Base-by-base conservation (phyloP, 92 coral and sea anemone genomes). In the Pocillopora grandis region DNA sequence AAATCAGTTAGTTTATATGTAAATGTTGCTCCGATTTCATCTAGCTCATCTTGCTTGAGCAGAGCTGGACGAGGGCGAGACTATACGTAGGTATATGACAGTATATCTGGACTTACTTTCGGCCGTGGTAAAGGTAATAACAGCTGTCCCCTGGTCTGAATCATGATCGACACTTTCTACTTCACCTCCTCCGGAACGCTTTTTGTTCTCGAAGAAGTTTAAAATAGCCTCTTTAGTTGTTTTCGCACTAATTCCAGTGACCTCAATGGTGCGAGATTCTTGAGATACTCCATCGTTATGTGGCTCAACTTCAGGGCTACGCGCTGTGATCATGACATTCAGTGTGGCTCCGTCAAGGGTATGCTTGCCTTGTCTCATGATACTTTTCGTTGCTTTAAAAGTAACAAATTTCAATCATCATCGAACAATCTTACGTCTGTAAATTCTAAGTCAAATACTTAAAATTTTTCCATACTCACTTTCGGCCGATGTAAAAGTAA, bases 171-270 rank as follows among this genome's bases (percentile, higher is more conserved):
- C 89, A 20, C 59, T 58, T 76, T 82, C 90, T 35, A 90, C 79
- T 52, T 92, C 94, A 18, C 98, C 98, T 15, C 98, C 98, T 20
- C 94, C 92, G n/a, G 98, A 88, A 42, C 98, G 93, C 77, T 87
- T 80, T 10, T 78, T 76, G 79, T 92, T 92, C 81, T 95, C 98
- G 89, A 95, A 95, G 85, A 86, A 95, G 67, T 80, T 86, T 21
- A 49, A 71, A 31, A 95, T 62, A 79, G 96, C 83, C 27, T 91
- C 94, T 72, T 84, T 27, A 3, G 94, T 87, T 61, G 98, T 87
- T 2, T 20, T 60, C 9, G 83, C 27, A 33, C 87, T 69, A 23
- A 92, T 81, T 49, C 96, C 94, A 67, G 85, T 84, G 58, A 95
- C 98, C n/a, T 82, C 84, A 55, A 80, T 35, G 57, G 66, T 58